These are phyloP conservation scores for Notoglanidium macrostoma DNA, from an alignment of 2,797 vertebrate species.

Conservation along the genomic window DNA sequence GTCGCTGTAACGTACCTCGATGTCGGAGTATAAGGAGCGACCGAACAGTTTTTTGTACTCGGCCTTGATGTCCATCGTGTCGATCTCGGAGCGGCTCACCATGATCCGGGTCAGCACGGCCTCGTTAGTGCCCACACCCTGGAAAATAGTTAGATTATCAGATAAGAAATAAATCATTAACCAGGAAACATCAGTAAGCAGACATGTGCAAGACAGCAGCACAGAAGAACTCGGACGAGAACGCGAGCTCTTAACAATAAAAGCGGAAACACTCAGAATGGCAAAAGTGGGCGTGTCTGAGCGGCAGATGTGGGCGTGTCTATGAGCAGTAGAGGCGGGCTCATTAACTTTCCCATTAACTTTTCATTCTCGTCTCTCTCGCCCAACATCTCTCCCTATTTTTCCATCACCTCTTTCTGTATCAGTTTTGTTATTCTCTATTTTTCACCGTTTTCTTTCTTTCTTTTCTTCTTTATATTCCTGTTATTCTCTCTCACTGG, in stretches of 20 bases:
- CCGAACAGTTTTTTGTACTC: slow-evolving; percentile 86
- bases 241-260: too few relatives aligned
- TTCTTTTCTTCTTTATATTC: too few relatives aligned
- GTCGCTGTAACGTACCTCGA: slow-evolving; percentile 71
- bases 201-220: too few relatives aligned
- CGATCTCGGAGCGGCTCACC: slow-evolving; percentile 83
- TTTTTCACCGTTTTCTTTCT: too few relatives aligned
- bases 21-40: slow-evolving; percentile 73
- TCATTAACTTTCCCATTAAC: not conserved
- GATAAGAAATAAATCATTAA: not conserved
- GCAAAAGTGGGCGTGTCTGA: not conserved
- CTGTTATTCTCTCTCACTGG: too few relatives aligned
- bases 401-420: too few relatives aligned
- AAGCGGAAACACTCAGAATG: too few relatives aligned
- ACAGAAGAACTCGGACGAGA: not conserved
- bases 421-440: too few relatives aligned
- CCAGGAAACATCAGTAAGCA: not conserved
- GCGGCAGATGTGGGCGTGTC: not conserved
- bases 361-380: not conserved
- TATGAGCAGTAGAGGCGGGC: not conserved
- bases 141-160: not conserved
- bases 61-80: slow-evolving; percentile 83
- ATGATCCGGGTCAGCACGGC: slow-evolving; percentile 80
- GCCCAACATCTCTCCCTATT: too few relatives aligned
- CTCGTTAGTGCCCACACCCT: slow-evolving; percentile 86